A percentile compares a stretch with the other conserved stretches of the same genome.
These are phyloP conservation scores for Leptobrachium ailaonicum DNA, from an alignment of 2,113 vertebrate genomes.

Conservation along the genomic window DNA sequence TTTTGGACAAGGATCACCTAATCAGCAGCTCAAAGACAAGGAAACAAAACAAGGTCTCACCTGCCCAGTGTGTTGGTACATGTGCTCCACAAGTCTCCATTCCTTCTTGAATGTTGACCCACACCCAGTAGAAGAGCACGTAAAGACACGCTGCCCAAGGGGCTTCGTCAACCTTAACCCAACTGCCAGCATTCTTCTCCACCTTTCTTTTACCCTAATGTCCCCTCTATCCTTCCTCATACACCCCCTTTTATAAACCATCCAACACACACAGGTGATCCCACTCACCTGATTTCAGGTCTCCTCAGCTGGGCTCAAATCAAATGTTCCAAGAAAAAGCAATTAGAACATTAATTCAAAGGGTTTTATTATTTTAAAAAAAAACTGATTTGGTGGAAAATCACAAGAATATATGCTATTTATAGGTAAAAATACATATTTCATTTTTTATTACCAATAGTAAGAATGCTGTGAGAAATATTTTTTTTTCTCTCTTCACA, in stretches of 20 bases:
- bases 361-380: too few relatives aligned
- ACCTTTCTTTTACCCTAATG: not conserved
- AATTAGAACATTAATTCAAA: too few relatives aligned
- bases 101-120: constrained; percentile 60
- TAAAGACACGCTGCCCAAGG: constrained; percentile 27
- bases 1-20: too few relatives aligned
- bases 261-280: constrained; percentile 34
- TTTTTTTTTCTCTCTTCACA: too few relatives aligned
- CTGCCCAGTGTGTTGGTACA: constrained; percentile 64
- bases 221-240: not conserved
- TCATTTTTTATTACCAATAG: too few relatives aligned
- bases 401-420: too few relatives aligned
- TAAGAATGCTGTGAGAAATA: too few relatives aligned
- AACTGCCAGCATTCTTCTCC: not conserved
- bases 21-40: too few relatives aligned
- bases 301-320: not conserved
- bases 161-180: not conserved
- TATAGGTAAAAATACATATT: too few relatives aligned
- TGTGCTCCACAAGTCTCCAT: constrained; percentile 66
- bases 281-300: constrained; percentile 34
- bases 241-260: constrained; percentile 7
- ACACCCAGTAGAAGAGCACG: constrained; percentile 62
- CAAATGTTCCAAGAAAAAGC: too few relatives aligned
- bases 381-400: too few relatives aligned
- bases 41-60: constrained; percentile 49